Conservation (phyloP, 2,113 vertebrate species). For the Thryonomys swinderianus region DNA sequence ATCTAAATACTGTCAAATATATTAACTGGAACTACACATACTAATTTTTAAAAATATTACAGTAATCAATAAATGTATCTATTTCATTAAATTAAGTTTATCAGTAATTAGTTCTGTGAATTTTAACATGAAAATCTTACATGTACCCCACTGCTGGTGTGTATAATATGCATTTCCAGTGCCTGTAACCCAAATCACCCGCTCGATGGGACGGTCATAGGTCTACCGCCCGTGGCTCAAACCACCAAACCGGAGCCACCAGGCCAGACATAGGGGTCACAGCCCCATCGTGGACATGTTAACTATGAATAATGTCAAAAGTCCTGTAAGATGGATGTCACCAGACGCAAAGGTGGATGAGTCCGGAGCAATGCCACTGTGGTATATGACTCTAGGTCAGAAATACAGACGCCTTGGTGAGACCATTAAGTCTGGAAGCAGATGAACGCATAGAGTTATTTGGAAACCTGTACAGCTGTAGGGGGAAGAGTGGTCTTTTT, state of each 20-base stretch:
- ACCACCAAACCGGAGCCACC: neutral
- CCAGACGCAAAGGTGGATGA: neutral
- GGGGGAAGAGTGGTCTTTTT: neutral
- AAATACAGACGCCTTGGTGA: neutral
- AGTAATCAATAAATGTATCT: neutral
- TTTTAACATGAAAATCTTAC: neutral
- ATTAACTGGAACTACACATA: neutral
- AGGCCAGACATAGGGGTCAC: neutral
- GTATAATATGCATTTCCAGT: neutral
- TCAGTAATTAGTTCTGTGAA: neutral
- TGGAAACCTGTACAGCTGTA: neutral
- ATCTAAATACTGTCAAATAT: neutral
- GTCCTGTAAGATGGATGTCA: neutral
- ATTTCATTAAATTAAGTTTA: neutral
- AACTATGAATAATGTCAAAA: conserved; percentile 44
- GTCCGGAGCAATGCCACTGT: neutral
- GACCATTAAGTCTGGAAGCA: conserved; percentile 4
- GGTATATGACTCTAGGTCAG: neutral
- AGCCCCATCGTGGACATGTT: neutral
- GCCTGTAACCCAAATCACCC: neutral
- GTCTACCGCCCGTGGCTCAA: neutral
- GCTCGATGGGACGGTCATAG: neutral
- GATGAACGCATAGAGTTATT: neutral
- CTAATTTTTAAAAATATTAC: neutral
- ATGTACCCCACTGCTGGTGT: neutral